Conservation (phyloP, 2,888 invertebrate genomes). For the Drosophila recens region DNA sequence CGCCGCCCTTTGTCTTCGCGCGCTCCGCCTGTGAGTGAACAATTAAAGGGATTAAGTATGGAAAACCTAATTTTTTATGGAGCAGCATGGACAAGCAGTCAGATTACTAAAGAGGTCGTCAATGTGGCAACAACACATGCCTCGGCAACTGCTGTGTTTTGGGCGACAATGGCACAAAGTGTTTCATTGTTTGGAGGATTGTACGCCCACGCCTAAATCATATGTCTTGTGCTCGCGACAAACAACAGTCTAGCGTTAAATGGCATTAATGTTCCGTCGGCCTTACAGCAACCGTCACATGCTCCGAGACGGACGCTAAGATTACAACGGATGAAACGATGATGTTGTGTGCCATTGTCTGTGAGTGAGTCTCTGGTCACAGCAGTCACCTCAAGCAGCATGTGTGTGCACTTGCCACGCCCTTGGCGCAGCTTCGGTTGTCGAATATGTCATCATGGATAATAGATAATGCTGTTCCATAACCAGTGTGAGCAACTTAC, state of each 20-base stretch:
- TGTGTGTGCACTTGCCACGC: constrained; percentile 61
- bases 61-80: background rate
- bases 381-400: constrained; percentile 72
- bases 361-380: constrained; percentile 74
- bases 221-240: constrained; percentile 48
- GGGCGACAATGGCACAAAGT: constrained; percentile 43
- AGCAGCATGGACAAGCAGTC: constrained; percentile 52
- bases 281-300: constrained; percentile 83
- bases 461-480: background rate
- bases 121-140: constrained; percentile 72
- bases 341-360: constrained; percentile 37
- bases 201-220: constrained; percentile 76
- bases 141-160: constrained; percentile 57
- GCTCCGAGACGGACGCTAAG: constrained; percentile 82
- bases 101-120: constrained; percentile 86
- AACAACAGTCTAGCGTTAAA: constrained; percentile 76
- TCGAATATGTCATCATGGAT: constrained; percentile 85
- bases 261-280: constrained; percentile 81
- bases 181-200: constrained; percentile 57
- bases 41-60: background rate
- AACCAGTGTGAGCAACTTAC: constrained; percentile 61
- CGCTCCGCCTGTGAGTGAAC: constrained; percentile 87
- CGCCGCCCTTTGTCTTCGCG: constrained; percentile 92
- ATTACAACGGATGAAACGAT: constrained; percentile 85
- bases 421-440: constrained; percentile 77